These are phyloP conservation scores for Larimichthys polyactis DNA, from an alignment of 2,113 vertebrate species.

Conservation along the genomic window DNA sequence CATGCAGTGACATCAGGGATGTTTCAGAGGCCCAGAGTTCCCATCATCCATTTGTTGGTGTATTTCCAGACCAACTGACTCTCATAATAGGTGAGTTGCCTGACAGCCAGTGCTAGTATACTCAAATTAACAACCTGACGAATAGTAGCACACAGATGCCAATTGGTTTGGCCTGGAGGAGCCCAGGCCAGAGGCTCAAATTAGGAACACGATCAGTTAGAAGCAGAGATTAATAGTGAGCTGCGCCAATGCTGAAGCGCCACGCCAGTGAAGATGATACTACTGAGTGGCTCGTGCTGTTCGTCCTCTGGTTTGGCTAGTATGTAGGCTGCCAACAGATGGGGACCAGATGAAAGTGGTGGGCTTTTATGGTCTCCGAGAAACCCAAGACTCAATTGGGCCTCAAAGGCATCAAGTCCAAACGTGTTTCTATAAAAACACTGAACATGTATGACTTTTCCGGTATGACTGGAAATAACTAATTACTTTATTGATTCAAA, in stretches of 20 bases:
- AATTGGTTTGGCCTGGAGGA: constrained; percentile 18
- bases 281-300: constrained; percentile 28
- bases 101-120: constrained; percentile 40
- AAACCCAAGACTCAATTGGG: constrained; percentile 62
- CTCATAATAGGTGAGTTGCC: constrained; percentile 26
- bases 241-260: constrained; percentile 13
- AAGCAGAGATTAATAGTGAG: constrained; percentile 44
- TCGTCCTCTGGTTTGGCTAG: constrained; percentile 58
- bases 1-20: constrained; percentile 52
- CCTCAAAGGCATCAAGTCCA: constrained; percentile 51
- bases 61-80: constrained; percentile 38
- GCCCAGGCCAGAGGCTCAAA: constrained; percentile 9
- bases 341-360: constrained; percentile 73
- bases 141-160: constrained; percentile 35
- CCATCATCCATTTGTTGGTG: constrained; percentile 52
- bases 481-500: neutral
- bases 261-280: constrained; percentile 36
- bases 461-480: neutral
- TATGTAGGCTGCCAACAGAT: constrained; percentile 71
- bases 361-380: constrained; percentile 67
- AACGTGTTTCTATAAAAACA: neutral
- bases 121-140: constrained; percentile 44
- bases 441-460: neutral
- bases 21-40: constrained; percentile 42
- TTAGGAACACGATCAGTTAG: constrained; percentile 52